Conservation (phyloP, 2,888 invertebrate genomes). For the Clitarchus hookeri region DNA sequence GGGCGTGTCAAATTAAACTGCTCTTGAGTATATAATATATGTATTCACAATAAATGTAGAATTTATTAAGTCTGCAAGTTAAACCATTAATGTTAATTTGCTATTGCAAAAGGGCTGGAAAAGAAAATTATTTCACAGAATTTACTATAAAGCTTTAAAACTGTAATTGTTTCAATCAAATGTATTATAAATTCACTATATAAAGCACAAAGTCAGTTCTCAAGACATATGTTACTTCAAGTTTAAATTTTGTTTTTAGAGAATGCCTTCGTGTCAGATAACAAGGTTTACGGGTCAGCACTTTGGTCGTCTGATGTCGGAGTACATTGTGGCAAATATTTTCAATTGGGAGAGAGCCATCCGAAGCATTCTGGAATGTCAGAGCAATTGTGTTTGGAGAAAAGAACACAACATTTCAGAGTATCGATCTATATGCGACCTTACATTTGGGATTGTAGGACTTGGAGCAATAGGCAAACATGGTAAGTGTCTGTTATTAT, state of each 20-base stretch:
- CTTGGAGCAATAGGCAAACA: constrained; percentile 59
- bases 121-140: too few species aligned
- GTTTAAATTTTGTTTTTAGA: constrained; percentile 29
- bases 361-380: constrained; percentile 52
- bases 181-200: too few species aligned
- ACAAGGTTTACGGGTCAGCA: constrained; percentile 55
- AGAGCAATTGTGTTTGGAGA: constrained; percentile 51
- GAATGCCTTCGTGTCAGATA: constrained; percentile 48
- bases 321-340: constrained; percentile 58
- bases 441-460: constrained; percentile 61
- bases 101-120: too few species aligned
- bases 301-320: constrained; percentile 58
- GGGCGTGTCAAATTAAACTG: too few species aligned
- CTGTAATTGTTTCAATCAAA: too few species aligned
- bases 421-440: constrained; percentile 54
- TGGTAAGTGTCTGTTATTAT: constrained; percentile 49
- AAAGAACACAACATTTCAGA: constrained; percentile 50
- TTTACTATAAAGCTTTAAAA: too few species aligned
- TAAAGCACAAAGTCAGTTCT: too few species aligned
- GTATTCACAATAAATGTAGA: too few species aligned
- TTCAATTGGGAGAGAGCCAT: constrained; percentile 57
- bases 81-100: too few species aligned
- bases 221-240: background rate
- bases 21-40: too few species aligned
- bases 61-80: too few species aligned